phyloP scores from a whole-genome alignment of 2,888 invertebrate species.

The Lepeophtheirus nordmannii region DNA sequence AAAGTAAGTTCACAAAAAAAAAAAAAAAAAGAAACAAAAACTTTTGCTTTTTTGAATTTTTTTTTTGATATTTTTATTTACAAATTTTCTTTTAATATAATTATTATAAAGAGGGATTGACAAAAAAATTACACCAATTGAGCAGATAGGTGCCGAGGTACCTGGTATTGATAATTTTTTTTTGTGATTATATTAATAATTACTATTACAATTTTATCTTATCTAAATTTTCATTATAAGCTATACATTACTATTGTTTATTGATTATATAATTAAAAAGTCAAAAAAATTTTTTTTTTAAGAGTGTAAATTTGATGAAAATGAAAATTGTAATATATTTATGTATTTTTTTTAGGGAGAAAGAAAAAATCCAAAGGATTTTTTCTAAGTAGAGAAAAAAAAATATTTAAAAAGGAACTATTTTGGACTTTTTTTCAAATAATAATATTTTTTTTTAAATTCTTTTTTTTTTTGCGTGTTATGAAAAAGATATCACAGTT shows the following conservation, averaged over 20 bases:
- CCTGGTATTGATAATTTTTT: background rate
- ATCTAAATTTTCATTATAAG: constrained; percentile 4
- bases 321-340: constrained; percentile 1
- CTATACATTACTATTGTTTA: background rate
- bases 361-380: background rate
- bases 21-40: no score
- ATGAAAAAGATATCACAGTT: constrained; percentile 8
- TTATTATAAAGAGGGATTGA: background rate
- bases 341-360: background rate
- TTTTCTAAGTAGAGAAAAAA: background rate
- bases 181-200: background rate
- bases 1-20: no score
- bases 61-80: no score
- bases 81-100: no score
- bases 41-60: no score
- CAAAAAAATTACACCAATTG: background rate
- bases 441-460: no score
- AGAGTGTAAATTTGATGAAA: background rate
- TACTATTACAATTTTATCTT: constrained; percentile 1
- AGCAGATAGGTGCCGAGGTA: constrained; percentile 5
- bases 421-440: background rate
- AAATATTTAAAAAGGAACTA: constrained; percentile 5
- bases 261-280: constrained; percentile 1
- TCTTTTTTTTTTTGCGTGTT: constrained; percentile 3
- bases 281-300: background rate